Evolutionary conservation across 2,797 vertebrate genomes (phyloP).

Genomic region (Argentina silus): DNA sequence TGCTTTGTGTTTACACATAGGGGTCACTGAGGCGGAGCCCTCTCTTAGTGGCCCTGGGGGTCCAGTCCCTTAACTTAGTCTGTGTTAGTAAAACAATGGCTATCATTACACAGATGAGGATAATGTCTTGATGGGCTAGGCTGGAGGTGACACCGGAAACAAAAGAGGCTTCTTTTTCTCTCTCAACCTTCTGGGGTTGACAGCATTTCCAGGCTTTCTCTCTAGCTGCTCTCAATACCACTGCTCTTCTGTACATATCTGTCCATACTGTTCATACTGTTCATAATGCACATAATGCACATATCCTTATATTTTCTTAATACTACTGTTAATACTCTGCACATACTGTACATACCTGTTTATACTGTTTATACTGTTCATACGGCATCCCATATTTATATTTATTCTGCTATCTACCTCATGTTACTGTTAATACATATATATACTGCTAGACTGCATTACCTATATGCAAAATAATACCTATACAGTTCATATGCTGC

Average conservation of each 20-base stretch:
- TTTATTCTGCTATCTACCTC: too few species aligned
- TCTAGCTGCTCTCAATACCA: background rate
- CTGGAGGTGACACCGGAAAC: slow-evolving; percentile 57
- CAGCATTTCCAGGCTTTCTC: slow-evolving; percentile 35
- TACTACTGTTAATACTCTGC: too few species aligned
- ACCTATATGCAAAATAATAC: too few species aligned
- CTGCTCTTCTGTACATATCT: background rate
- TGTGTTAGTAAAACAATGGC: slow-evolving; percentile 27
- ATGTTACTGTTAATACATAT: too few species aligned
- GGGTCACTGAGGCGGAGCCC: slow-evolving; percentile 33
- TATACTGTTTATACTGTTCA: too few species aligned
- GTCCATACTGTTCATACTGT: too few species aligned
- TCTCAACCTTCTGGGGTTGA: slow-evolving; percentile 47
- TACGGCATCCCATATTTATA: too few species aligned
- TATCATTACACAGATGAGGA: slow-evolving; percentile 73
- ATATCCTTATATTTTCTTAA: too few species aligned
- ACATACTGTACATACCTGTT: too few species aligned
- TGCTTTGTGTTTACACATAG: slow-evolving; percentile 40
- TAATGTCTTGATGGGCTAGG: slow-evolving; percentile 63
- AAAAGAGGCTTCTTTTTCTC: slow-evolving; percentile 33
- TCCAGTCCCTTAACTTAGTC: slow-evolving; percentile 22
- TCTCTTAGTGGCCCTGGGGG: slow-evolving; percentile 25
- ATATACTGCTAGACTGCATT: too few species aligned
- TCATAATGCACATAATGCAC: too few species aligned
- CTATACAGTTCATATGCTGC: too few species aligned